These are phyloP conservation scores for Ariolimax columbianus DNA, from an alignment of 2,888 invertebrate species.

Conservation along the genomic window DNA sequence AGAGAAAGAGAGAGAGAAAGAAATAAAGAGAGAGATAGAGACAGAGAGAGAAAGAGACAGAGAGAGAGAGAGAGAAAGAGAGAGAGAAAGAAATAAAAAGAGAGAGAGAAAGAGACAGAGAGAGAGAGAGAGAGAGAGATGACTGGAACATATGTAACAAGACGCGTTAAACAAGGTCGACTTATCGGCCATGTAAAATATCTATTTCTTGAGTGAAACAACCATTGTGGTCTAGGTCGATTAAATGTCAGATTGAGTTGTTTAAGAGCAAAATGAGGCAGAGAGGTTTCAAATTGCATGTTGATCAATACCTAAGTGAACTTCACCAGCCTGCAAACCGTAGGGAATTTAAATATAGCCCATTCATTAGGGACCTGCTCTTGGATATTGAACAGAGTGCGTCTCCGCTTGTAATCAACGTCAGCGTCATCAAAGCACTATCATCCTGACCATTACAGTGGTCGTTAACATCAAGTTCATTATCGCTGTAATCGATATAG, in stretches of 20 bases:
- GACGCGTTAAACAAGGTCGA: neutral
- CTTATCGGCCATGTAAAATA: neutral
- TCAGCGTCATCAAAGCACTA: slow-evolving; percentile 4
- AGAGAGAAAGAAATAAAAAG: slow-evolving; percentile 17
- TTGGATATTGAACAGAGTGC: neutral
- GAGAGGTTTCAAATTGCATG: slow-evolving; percentile 21
- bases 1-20: neutral
- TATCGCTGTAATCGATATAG: slow-evolving; percentile 12
- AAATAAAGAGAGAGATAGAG: too few relatives aligned
- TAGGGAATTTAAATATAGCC: slow-evolving; percentile 26
- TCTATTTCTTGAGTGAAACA: neutral
- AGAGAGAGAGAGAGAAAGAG: slow-evolving; percentile 2
- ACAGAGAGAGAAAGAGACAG: slow-evolving; percentile 15
- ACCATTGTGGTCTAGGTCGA: neutral
- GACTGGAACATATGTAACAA: neutral
- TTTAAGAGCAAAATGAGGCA: slow-evolving; percentile 2
- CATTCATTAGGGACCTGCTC: slow-evolving; percentile 14
- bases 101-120: neutral
- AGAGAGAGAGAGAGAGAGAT: neutral
- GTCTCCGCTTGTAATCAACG: neutral
- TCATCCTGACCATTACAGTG: neutral
- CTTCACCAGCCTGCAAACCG: neutral
- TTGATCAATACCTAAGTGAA: slow-evolving; percentile 12
- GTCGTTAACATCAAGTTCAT: slow-evolving; percentile 14
- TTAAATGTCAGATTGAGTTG: slow-evolving; percentile 3